These are phyloP conservation scores for Mesitornis unicolor DNA, from an alignment of 2,113 vertebrate species.

Conservation along the genomic window DNA sequence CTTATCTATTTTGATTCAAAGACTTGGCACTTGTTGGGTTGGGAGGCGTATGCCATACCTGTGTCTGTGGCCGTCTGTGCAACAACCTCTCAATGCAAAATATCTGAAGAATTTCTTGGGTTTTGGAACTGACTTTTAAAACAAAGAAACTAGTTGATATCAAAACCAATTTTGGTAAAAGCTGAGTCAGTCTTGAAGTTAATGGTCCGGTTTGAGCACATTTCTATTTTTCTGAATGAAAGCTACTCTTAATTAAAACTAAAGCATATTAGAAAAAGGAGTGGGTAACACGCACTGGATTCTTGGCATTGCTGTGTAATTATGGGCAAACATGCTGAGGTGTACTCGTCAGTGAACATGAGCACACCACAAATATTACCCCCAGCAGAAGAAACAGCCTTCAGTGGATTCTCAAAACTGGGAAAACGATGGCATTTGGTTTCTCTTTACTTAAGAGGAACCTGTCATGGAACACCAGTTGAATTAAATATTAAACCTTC, in stretches of 20 bases:
- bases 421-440: not conserved
- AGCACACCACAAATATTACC: not conserved
- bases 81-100: not conserved
- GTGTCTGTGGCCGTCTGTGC: not conserved
- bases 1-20: not conserved
- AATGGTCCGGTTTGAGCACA: not conserved
- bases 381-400: not conserved
- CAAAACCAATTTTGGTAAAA: not conserved
- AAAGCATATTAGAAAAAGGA: not conserved
- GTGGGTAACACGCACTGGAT: not conserved
- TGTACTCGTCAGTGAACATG: not conserved
- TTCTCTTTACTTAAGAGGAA: not conserved
- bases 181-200: not conserved
- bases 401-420: not conserved
- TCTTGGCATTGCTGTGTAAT: not conserved
- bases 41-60: not conserved
- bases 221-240: not conserved
- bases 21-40: not conserved
- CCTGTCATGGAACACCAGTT: not conserved
- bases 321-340: not conserved
- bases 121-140: not conserved
- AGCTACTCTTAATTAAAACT: not conserved
- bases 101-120: not conserved
- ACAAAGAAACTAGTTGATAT: not conserved
- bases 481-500: not conserved